These are phyloP conservation scores for Erebia aethiops DNA, from an alignment of 2,888 invertebrate genomes.

Conservation along the genomic window DNA sequence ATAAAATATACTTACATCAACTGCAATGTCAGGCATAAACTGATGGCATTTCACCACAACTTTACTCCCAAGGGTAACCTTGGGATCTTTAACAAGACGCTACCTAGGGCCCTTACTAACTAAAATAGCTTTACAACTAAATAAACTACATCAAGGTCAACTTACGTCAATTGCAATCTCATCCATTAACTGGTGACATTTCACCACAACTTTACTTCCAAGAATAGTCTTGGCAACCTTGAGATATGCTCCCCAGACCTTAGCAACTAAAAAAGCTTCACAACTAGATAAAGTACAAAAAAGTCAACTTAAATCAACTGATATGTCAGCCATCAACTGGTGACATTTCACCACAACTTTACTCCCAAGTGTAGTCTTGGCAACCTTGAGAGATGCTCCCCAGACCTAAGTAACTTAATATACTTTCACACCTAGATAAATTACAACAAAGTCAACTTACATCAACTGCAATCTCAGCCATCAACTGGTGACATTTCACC, in stretches of 20 bases:
- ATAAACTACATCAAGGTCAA: slow-evolving; percentile 39
- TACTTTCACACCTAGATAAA: slow-evolving; percentile 68
- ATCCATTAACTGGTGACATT: slow-evolving; percentile 98
- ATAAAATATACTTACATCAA: slow-evolving; percentile 76
- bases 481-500: slow-evolving; percentile 97
- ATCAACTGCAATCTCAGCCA: slow-evolving; percentile 98
- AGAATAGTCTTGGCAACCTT: slow-evolving; percentile 99
- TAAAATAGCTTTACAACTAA: slow-evolving; percentile 95
- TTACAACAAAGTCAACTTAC: slow-evolving; percentile 54
- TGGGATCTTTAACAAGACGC: slow-evolving; percentile 69
- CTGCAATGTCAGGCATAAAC: slow-evolving; percentile 99
- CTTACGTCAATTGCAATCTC: slow-evolving; percentile 95
- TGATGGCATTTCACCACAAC: slow-evolving; percentile 98
- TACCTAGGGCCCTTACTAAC: slow-evolving; percentile 85
- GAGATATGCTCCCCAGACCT: slow-evolving; percentile 92
- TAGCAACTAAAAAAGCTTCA: slow-evolving; percentile 93
- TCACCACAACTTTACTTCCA: slow-evolving; percentile 99
- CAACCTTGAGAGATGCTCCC: slow-evolving; percentile 96
- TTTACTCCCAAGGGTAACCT: slow-evolving; percentile 99
- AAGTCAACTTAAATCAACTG: slow-evolving; percentile 86
- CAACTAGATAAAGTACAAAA: neutral
- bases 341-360: slow-evolving; percentile 99
- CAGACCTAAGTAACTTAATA: slow-evolving; percentile 79
- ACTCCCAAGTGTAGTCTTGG: slow-evolving; percentile 98
- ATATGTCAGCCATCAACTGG: slow-evolving; percentile 98